Conservation (phyloP, 2,888 invertebrate species). For the Leptinotarsa rubiginosa region DNA sequence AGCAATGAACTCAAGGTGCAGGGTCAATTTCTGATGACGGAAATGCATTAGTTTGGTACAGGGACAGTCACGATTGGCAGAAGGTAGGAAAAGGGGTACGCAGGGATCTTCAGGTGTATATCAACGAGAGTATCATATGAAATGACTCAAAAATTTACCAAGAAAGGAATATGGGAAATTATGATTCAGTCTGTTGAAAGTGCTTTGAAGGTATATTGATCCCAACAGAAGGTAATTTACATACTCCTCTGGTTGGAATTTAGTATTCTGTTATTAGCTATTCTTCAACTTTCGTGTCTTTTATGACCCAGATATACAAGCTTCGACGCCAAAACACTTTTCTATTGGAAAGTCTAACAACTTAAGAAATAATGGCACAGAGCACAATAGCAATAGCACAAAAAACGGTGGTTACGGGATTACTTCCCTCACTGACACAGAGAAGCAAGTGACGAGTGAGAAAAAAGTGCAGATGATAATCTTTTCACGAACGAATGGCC, state of each 20-base stretch:
- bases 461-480: no score
- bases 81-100: background rate
- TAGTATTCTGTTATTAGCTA: background rate
- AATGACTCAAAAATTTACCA: background rate
- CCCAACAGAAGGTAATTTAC: background rate
- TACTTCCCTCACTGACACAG: no score
- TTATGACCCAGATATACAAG: slow-evolving; percentile 1
- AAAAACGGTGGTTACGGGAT: no score
- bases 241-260: background rate
- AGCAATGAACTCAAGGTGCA: background rate
- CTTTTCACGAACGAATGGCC: no score
- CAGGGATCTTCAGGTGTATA: background rate
- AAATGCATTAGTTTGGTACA: background rate
- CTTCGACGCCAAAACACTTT: slow-evolving; percentile 7
- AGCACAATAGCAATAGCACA: no score
- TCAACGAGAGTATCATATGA: background rate
- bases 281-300: slow-evolving; percentile 6
- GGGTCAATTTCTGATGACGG: background rate
- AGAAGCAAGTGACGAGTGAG: no score
- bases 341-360: background rate
- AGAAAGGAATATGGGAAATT: background rate
- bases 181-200: background rate
- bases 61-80: background rate
- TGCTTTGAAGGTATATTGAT: background rate
- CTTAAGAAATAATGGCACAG: no score